Percentiles rank a stretch among this genome's conserved stretches.
Conservation (phyloP, 2,797 vertebrate genomes). For the Denticeps clupeoides region DNA sequence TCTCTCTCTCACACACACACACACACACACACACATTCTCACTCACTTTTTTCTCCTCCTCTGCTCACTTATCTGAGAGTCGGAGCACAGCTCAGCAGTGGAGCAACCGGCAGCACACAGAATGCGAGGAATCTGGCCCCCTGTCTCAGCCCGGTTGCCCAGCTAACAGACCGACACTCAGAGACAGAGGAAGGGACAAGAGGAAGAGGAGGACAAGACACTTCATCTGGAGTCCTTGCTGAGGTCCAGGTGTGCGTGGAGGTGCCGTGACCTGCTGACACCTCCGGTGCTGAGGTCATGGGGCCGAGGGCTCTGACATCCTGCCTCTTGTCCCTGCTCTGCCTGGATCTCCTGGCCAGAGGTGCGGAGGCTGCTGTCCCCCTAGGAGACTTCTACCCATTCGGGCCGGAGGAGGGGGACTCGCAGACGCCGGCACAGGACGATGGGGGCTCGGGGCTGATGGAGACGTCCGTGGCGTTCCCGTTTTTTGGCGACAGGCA, state of each 20-base stretch:
- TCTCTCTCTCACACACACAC: background rate
- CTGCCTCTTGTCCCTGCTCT: conserved; percentile 48
- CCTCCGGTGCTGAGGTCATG: conserved; percentile 43
- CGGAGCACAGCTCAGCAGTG: conserved; percentile 43
- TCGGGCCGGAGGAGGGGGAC: conserved; percentile 73
- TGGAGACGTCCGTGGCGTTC: conserved; percentile 75
- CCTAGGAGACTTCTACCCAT: conserved; percentile 84
- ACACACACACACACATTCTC: conserved; percentile 43
- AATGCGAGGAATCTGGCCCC: conserved; percentile 65
- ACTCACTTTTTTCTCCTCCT: conserved; percentile 41
- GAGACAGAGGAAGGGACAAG: conserved; percentile 4
- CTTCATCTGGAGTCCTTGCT: background rate
- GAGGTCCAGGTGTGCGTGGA: background rate
- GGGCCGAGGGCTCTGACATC: conserved; percentile 52
- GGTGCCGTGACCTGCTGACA: too few relatives aligned
- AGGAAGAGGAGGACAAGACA: conserved; percentile 7
- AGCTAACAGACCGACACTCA: conserved; percentile 19
- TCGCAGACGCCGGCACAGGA: conserved; percentile 77
- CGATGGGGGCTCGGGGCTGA: conserved; percentile 87
- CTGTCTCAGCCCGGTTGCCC: conserved; percentile 47
- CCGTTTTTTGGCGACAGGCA: conserved; percentile 90
- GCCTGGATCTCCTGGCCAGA: conserved; percentile 34
- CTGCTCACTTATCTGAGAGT: conserved; percentile 53
- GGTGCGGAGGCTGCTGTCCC: conserved; percentile 63
- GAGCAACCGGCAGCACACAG: conserved; percentile 56